Percentiles rank a stretch among this genome's conserved stretches.
Evolutionary conservation across 2,797 vertebrate genomes (phyloP).

Genomic region (Microctenopoma stevenorrisi): DNA sequence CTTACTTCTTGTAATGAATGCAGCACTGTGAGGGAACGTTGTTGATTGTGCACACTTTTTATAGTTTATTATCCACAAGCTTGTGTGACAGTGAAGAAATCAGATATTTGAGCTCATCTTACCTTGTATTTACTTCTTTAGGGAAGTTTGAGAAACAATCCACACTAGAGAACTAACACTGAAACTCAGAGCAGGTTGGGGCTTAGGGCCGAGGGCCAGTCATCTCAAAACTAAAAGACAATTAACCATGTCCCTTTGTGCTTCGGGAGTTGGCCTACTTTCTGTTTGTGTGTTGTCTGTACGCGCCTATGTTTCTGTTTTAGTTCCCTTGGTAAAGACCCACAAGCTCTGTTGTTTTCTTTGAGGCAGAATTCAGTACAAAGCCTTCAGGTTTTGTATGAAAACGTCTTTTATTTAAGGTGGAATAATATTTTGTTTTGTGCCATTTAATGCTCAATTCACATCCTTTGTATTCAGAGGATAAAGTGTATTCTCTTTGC

Average conservation of each 20-base stretch:
- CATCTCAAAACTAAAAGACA: conserved; percentile 15
- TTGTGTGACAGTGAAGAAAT: too few relatives aligned
- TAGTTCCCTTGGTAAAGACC: conserved; percentile 29
- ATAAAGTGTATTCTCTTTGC: conserved; percentile 46
- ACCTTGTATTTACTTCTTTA: too few relatives aligned
- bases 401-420: conserved; percentile 17
- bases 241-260: conserved; percentile 37
- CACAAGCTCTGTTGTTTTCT: conserved; percentile 23
- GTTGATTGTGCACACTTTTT: too few relatives aligned
- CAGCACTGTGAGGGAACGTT: not conserved
- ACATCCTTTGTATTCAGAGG: conserved; percentile 30
- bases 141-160: too few relatives aligned
- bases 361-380: conserved; percentile 18
- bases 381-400: conserved; percentile 4
- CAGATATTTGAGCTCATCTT: too few relatives aligned
- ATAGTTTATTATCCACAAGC: too few relatives aligned
- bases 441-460: conserved; percentile 20
- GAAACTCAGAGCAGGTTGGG: not conserved
- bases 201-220: not conserved
- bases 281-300: conserved; percentile 62
- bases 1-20: not conserved
- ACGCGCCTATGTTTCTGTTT: conserved; percentile 31
- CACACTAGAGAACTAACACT: not conserved
- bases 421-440: conserved; percentile 29
- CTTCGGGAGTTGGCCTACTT: conserved; percentile 61